These are phyloP conservation scores for Plagiodera versicolora DNA, from an alignment of 2,888 invertebrate species.

Conservation along the genomic window DNA sequence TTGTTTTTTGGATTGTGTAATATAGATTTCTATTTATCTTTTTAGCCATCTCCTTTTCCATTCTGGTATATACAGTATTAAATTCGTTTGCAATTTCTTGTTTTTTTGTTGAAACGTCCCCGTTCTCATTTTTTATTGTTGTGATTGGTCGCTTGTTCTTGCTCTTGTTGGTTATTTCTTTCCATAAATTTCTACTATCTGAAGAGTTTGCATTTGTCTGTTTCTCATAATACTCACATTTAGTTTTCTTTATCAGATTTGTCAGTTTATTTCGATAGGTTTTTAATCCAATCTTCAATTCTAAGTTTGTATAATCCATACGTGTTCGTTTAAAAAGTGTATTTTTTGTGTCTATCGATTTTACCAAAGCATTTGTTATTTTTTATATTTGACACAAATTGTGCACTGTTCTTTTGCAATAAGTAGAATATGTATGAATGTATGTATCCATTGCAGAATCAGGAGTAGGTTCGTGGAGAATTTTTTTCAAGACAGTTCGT, in stretches of 20 bases:
- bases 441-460: constrained; percentile 7
- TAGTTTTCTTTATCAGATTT: constrained; percentile 2
- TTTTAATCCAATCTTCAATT: background rate
- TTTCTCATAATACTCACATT: constrained; percentile 3
- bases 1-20: background rate
- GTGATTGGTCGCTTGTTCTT: background rate
- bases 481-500: background rate
- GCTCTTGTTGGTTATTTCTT: background rate
- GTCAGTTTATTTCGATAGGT: constrained; percentile 1
- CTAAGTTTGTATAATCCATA: background rate
- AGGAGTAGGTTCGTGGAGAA: background rate
- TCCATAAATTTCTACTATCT: background rate
- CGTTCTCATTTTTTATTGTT: constrained; percentile 1
- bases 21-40: background rate
- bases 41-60: constrained; percentile 4
- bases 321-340: constrained; percentile 2
- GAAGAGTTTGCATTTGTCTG: constrained; percentile 3
- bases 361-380: background rate
- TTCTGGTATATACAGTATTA: constrained; percentile 1
- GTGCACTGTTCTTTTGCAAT: background rate
- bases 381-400: background rate
- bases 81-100: constrained; percentile 5
- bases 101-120: background rate
- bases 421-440: background rate
- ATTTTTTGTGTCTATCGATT: constrained; percentile 5